Percentiles rank a stretch among this genome's conserved stretches.
Conservation (phyloP, 2,113 vertebrate genomes). For the Maccullochella peelii region DNA sequence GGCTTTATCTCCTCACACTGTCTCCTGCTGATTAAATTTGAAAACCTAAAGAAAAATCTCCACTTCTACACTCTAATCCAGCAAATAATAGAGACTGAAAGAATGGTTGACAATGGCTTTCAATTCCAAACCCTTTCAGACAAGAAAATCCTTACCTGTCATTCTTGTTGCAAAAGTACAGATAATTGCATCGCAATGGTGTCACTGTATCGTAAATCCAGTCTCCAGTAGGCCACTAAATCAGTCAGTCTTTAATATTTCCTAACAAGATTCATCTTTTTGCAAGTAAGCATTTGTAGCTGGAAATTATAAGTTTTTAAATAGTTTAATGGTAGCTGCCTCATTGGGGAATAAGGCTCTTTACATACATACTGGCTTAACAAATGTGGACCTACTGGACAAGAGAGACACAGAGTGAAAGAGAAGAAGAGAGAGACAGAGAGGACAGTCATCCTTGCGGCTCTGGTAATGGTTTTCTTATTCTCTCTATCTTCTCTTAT, state of each 20-base stretch:
- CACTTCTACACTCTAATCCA: conserved; percentile 71
- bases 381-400: conserved; percentile 37
- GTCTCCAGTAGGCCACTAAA: conserved; percentile 35
- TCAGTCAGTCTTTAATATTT: conserved; percentile 48
- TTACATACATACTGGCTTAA: neutral
- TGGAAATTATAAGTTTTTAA: conserved; percentile 10
- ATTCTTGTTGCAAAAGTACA: conserved; percentile 48
- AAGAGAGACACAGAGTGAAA: conserved; percentile 8
- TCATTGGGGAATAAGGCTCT: conserved; percentile 10
- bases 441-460: conserved; percentile 55
- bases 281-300: neutral
- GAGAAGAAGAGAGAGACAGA: conserved; percentile 29
- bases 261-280: conserved; percentile 19
- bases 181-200: conserved; percentile 44
- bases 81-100: conserved; percentile 60
- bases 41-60: conserved; percentile 68
- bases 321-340: conserved; percentile 25
- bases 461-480: conserved; percentile 70
- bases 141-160: conserved; percentile 71
- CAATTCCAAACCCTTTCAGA: conserved; percentile 60
- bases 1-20: conserved; percentile 23
- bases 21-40: conserved; percentile 66
- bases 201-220: conserved; percentile 44
- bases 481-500: conserved; percentile 68
- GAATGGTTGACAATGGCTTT: conserved; percentile 72